Evolutionary conservation across 1,140 invertebrate species (phyloP).

Genomic region (Zophobas atratus): DNA sequence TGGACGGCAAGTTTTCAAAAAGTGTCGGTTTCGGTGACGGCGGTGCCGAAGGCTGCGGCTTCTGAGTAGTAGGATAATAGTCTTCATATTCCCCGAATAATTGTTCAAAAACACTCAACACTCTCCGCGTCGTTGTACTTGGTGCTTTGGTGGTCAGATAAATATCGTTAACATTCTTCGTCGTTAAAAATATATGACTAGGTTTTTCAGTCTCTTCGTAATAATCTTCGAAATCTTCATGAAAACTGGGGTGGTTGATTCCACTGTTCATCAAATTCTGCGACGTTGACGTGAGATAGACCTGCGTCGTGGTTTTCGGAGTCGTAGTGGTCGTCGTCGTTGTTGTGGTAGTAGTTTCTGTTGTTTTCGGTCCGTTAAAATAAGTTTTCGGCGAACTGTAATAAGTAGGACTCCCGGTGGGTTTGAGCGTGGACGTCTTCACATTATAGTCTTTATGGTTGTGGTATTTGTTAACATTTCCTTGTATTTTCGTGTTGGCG

Average conservation of each 20-base stretch:
- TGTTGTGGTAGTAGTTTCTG: constrained; percentile 65
- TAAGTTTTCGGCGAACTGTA: constrained; percentile 47
- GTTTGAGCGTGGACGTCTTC: constrained; percentile 66
- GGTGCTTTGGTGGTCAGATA: constrained; percentile 52
- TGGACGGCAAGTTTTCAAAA: constrained; percentile 51
- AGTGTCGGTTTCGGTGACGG: constrained; percentile 9
- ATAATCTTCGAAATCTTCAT: constrained; percentile 61
- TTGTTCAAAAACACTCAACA: constrained; percentile 65
- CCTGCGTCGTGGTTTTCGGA: constrained; percentile 59
- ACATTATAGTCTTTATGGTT: constrained; percentile 75
- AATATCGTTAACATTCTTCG: constrained; percentile 50
- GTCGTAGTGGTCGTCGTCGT: constrained; percentile 63
- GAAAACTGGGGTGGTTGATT: constrained; percentile 64
- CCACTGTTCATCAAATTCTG: constrained; percentile 59
- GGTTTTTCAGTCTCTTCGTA: constrained; percentile 54
- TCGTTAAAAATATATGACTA: constrained; percentile 55
- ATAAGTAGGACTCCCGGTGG: constrained; percentile 65
- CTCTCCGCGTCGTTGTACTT: constrained; percentile 61
- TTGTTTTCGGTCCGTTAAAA: constrained; percentile 58
- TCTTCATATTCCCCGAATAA: constrained; percentile 66
- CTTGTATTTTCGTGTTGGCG: constrained; percentile 81
- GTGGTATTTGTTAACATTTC: constrained; percentile 75
- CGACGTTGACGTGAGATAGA: constrained; percentile 54
- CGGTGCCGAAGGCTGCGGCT: constrained; percentile 31
- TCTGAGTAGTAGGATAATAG: constrained; percentile 56